These are phyloP conservation scores for Cichlasoma orientale DNA, from an alignment of 2,797 vertebrate genomes.

Conservation along the genomic window DNA sequence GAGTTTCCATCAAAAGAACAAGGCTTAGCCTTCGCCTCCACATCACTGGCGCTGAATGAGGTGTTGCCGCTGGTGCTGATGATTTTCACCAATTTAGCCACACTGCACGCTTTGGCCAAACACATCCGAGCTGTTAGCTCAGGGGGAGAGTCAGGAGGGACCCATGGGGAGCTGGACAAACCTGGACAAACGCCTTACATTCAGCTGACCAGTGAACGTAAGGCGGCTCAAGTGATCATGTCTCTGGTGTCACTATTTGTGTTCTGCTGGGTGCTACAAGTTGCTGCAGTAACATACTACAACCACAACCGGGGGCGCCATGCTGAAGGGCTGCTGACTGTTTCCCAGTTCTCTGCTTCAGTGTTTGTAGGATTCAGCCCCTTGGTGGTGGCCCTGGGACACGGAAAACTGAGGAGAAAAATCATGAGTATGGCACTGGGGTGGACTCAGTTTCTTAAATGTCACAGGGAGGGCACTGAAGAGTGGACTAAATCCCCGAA, in stretches of 20 bases:
- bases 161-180: slow-evolving; percentile 68
- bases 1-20: slow-evolving; percentile 75
- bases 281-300: slow-evolving; percentile 83
- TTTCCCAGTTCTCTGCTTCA: slow-evolving; percentile 82
- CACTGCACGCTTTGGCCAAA: slow-evolving; percentile 77
- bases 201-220: slow-evolving; percentile 74
- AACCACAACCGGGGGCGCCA: slow-evolving; percentile 80
- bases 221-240: slow-evolving; percentile 83
- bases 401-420: slow-evolving; percentile 81
- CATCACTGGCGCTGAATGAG: slow-evolving; percentile 82
- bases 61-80: slow-evolving; percentile 82
- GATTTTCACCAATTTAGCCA: slow-evolving; percentile 81
- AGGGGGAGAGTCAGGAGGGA: slow-evolving; percentile 26
- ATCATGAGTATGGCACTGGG: slow-evolving; percentile 64
- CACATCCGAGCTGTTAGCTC: slow-evolving; percentile 78
- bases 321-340: slow-evolving; percentile 75
- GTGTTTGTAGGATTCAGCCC: slow-evolving; percentile 86
- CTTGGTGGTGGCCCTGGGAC: slow-evolving; percentile 82
- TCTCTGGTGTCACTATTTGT: slow-evolving; percentile 81
- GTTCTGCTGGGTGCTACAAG: slow-evolving; percentile 82
- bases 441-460: slow-evolving; percentile 36
- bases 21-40: slow-evolving; percentile 77
- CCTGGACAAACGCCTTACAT: slow-evolving; percentile 1
- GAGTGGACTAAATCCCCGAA: slow-evolving; percentile 4
- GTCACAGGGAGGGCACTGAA: slow-evolving; percentile 2